A percentile compares a stretch with the other conserved stretches of the same genome.
phyloP scores from a whole-genome alignment of 2,113 vertebrate species.

The Miniopterus natalensis region DNA sequence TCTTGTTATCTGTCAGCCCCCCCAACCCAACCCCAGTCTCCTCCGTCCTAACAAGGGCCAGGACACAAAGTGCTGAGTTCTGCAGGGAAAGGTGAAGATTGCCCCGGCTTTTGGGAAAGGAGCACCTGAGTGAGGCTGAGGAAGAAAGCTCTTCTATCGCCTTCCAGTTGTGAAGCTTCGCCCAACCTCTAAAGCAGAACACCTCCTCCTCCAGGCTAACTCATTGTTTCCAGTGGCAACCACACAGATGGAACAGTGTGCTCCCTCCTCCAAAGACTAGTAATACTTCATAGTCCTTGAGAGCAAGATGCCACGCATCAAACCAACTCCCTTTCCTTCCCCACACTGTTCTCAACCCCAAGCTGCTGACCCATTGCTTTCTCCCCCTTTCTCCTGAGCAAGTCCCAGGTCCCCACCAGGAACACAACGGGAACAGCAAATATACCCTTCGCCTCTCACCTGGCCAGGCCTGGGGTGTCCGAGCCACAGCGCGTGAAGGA shows the following conservation, averaged over 20 bases:
- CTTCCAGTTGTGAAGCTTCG: background rate
- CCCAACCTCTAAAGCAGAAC: background rate
- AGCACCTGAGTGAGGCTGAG: background rate
- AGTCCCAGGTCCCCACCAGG: background rate
- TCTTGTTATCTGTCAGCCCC: background rate
- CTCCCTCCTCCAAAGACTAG: background rate
- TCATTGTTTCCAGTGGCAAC: background rate
- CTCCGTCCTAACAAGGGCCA: background rate
- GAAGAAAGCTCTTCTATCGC: background rate
- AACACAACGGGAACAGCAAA: background rate
- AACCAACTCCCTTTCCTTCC: background rate
- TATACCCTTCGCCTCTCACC: slow-evolving; percentile 66
- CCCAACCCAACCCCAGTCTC: background rate
- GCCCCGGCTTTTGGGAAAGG: background rate
- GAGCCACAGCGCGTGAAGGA: slow-evolving; percentile 65
- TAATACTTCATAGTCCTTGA: background rate
- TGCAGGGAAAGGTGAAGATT: background rate
- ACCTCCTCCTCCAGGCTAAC: background rate
- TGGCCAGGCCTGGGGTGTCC: slow-evolving; percentile 67
- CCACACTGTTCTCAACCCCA: background rate
- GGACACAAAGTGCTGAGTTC: background rate
- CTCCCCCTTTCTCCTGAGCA: background rate
- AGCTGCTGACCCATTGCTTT: background rate
- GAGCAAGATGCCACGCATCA: accelerated
- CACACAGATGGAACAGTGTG: background rate